Evolutionary conservation across 2,888 invertebrate genomes (phyloP), one percentile per base, ranked within the genome.

Genomic region (Geotrupes spiniger): DNA sequence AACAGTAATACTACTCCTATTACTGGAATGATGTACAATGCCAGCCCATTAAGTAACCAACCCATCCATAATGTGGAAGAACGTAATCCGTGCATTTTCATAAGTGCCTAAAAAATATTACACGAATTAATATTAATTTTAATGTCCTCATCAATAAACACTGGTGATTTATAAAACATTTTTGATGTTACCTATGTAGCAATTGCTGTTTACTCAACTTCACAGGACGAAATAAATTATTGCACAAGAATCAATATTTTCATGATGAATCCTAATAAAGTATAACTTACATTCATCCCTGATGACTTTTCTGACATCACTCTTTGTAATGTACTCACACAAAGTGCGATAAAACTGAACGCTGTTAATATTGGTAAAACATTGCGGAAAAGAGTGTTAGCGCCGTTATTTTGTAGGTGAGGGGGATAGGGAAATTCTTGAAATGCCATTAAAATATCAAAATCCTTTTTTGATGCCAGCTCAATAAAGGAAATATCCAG

Each of bases 31-130:
- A 83, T 58, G 45, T 88, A 75, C 63, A 84, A 84, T 2, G 85
- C 57, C 56, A 90, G 81, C 46, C 86, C 85, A 65, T 90, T 89
- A 36, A 84, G 75, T 70, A 90, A 92, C 90, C 92, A 92, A 1
- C 91, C 89, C 0, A 79, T 68, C 92, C 93, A 93, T 63, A 92
- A 87, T 55, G 92, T 73, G 85, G 88, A 91, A 43, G 85, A 85
- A 25, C 83, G 80, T 17, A 94, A 73, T 1, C 94, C 94, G 87
- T 92, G 92, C 73, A 93, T 89, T 76, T 91, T 92, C 89, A 93
- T 88, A 1, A 90, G 84, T 78, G 93, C 92, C 86, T 92, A 72
- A 21, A 69, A 40, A 21, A 21, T n/a, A n/a, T n/a, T n/a, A n/a
- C n/a, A n/a, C n/a, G n/a, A n/a, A n/a, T n/a, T n/a, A n/a, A n/a